Conservation (phyloP, 2,888 invertebrate species). For the Aphodius granarius region DNA sequence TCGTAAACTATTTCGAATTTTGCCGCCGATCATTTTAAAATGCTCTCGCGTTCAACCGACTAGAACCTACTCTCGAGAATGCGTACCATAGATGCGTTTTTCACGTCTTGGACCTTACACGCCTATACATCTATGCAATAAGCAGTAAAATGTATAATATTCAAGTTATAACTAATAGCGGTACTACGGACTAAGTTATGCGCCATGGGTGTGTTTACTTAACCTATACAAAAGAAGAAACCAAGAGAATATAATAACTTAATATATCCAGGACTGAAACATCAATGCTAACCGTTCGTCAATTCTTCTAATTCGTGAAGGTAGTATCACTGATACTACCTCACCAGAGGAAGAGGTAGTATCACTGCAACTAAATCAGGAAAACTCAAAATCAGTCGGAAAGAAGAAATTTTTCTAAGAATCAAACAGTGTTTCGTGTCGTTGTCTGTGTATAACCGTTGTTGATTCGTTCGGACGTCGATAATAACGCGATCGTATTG, state of each 20-base stretch:
- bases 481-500: neutral
- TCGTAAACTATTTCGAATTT: neutral
- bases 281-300: no score
- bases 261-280: no score
- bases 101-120: neutral
- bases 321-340: no score
- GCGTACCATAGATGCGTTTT: neutral
- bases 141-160: neutral
- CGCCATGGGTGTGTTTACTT: neutral
- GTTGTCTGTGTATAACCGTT: neutral
- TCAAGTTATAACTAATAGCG: neutral
- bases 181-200: neutral
- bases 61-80: neutral
- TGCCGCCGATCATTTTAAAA: neutral
- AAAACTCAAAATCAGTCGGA: no score
- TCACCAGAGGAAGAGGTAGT: no score
- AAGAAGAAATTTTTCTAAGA: no score
- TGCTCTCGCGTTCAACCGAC: neutral
- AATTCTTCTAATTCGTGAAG: no score
- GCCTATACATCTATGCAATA: neutral
- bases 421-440: neutral
- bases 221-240: neutral
- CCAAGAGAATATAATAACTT: no score
- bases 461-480: neutral
- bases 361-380: no score